Percentiles rank a stretch among this genome's conserved stretches.
Evolutionary conservation across 2,888 invertebrate genomes (phyloP).

Genomic region (Drosophila formosana): DNA sequence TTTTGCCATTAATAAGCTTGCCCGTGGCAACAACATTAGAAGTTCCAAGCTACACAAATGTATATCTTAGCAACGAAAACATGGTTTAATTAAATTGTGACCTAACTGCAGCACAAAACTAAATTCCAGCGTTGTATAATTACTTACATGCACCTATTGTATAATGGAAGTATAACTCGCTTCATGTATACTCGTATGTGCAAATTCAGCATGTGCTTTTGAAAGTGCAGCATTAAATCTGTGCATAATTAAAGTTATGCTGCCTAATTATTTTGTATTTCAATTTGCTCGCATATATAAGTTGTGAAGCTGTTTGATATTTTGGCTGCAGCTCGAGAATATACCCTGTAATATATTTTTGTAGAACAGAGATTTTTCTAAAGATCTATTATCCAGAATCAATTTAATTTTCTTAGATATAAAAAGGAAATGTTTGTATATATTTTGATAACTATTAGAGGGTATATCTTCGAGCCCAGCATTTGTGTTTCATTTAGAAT

Average conservation of each 20-base stretch:
- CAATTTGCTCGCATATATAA: constrained; percentile 19
- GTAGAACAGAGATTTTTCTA: background rate
- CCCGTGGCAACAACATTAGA: background rate
- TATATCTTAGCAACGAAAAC: constrained; percentile 20
- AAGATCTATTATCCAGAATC: background rate
- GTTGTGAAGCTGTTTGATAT: constrained; percentile 37
- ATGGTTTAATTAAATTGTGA: constrained; percentile 63
- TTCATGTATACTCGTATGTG: background rate
- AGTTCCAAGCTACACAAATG: constrained; percentile 12
- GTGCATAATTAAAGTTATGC: constrained; percentile 69
- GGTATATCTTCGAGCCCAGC: background rate
- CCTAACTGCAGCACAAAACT: constrained; percentile 47
- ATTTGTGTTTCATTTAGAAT: background rate
- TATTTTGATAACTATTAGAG: background rate
- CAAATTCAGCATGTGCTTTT: constrained; percentile 17
- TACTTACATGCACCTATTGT: background rate
- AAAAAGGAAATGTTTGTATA: too few relatives aligned
- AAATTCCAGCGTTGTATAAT: constrained; percentile 33
- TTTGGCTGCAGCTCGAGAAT: constrained; percentile 27
- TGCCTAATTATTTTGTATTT: constrained; percentile 59
- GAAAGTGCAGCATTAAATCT: constrained; percentile 41
- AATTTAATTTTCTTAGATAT: background rate
- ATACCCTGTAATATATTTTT: background rate
- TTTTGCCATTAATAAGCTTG: constrained; percentile 2
- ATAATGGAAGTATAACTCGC: background rate